Evolutionary conservation across 2,113 vertebrate species (phyloP), one percentile per base, ranked within the genome.

Genomic region (Cacatua alba): DNA sequence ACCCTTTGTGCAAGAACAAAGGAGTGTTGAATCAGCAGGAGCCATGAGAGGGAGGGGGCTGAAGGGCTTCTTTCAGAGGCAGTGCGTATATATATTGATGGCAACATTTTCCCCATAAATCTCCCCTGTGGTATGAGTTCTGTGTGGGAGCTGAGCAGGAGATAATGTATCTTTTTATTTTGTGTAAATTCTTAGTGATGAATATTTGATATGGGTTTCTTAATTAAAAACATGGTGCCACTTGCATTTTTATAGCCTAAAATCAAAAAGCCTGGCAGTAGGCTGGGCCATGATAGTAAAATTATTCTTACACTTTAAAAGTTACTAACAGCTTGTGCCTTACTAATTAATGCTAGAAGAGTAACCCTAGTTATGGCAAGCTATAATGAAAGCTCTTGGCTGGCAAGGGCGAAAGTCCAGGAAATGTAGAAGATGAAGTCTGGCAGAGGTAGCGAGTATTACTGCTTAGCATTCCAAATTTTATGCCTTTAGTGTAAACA

Each of bases 1-100:
- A 70, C 43, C 71, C 93, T 94, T 93, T 93, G 88, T 94, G 88
- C 69, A 19, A 9, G 91, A 82, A 96, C 95, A 96, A 96, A 93
- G 89, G 65, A 6, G 77, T 37, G 87, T 96, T 96, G 83, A 95
- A 10, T 65, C 5, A 28, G 72, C 65, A 12, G 31, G 44, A 46
- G 67, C 55, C 10, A 0, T 20, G 74, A 60, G 37, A 78, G 63
- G 68, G 70, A 52, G 72, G 52, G 83, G 79, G 76, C 49, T 10
- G 13, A 24, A 87, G 90, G 63, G 57, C 78, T 95, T 48, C 79
- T 51, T 74, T 55, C 63, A 14, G 81, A 93, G 76, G 35, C 65
- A 4, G 63, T 88, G 71, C 67, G 5, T 57, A 6, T 35, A 17
- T 48, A 10, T 9, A 23, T 20, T 10, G 33, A 53, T 64, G 60